Evolutionary conservation across 2,888 invertebrate genomes (phyloP).

Genomic region (Panorpa germanica): DNA sequence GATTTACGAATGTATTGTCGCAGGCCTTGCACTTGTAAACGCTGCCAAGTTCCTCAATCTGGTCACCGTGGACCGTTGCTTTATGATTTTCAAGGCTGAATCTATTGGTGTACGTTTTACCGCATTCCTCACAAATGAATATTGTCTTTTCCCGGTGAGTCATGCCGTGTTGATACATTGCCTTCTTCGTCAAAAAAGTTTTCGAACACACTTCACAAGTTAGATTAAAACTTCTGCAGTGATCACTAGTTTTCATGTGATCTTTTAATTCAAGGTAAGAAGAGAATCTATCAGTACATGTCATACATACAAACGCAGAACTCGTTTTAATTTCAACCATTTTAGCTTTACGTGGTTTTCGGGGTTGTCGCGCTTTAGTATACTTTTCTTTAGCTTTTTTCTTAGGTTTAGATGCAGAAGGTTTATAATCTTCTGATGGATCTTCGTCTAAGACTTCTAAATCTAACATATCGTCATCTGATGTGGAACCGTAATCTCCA

Average conservation of each 20-base stretch:
- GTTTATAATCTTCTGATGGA: background rate
- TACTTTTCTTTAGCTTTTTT: background rate
- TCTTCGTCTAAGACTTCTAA: background rate
- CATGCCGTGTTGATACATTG: slow-evolving; percentile 7
- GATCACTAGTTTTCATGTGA: slow-evolving; percentile 7
- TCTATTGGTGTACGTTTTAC: slow-evolving; percentile 9
- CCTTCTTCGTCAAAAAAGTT: slow-evolving; percentile 8
- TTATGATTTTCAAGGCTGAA: slow-evolving; percentile 10
- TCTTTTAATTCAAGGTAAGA: slow-evolving; percentile 6
- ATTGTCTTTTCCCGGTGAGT: slow-evolving; percentile 5
- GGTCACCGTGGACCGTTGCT: slow-evolving; percentile 8
- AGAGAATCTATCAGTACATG: slow-evolving; percentile 7
- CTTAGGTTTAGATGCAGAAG: background rate
- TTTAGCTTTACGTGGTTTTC: background rate
- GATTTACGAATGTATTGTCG: slow-evolving; percentile 9
- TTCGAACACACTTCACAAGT: slow-evolving; percentile 8
- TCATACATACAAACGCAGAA: slow-evolving; percentile 9
- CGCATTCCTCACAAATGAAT: slow-evolving; percentile 10
- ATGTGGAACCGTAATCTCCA: background rate
- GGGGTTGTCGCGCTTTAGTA: too few relatives aligned
- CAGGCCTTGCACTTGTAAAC: slow-evolving; percentile 10
- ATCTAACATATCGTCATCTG: background rate
- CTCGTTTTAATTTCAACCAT: slow-evolving; percentile 9
- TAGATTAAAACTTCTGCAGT: slow-evolving; percentile 7
- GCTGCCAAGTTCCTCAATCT: slow-evolving; percentile 7